phyloP scores from a whole-genome alignment of 37 sponge, comb jelly and placozoan species.

The Halichondria panicea region DNA sequence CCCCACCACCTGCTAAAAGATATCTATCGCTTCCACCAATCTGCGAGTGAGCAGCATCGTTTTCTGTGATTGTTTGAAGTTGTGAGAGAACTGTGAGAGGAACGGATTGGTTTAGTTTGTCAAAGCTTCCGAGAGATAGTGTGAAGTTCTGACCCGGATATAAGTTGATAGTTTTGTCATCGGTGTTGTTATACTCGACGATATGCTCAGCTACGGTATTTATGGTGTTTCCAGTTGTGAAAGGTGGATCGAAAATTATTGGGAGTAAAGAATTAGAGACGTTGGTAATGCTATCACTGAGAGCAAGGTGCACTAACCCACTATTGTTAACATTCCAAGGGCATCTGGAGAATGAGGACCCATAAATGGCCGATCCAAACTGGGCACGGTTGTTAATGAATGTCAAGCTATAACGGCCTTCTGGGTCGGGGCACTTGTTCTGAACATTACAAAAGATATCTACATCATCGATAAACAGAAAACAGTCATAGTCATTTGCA shows the following conservation, averaged over 20 bases:
- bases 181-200: not conserved
- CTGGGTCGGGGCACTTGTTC: not conserved
- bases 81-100: not conserved
- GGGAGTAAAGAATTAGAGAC: too few species aligned
- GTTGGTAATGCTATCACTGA: too few species aligned
- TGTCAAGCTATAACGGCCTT: not conserved
- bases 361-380: conserved; percentile 19
- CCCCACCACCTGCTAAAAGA: not conserved
- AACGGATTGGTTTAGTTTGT: not conserved
- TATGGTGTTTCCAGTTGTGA: not conserved
- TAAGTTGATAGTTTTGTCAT: not conserved
- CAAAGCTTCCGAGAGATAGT: not conserved
- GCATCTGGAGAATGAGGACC: conserved; percentile 18
- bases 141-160: not conserved
- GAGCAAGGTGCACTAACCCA: too few species aligned
- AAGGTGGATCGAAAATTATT: not conserved
- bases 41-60: not conserved
- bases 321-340: too few species aligned
- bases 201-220: not conserved
- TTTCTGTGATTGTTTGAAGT: not conserved
- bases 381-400: conserved; percentile 11
- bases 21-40: not conserved
- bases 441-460: not conserved
- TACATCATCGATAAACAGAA: conserved; percentile 27
- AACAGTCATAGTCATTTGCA: conserved; percentile 14